These are phyloP conservation scores for Muscicapa adusta DNA, from an alignment of 2,113 vertebrate genomes.

Conservation along the genomic window DNA sequence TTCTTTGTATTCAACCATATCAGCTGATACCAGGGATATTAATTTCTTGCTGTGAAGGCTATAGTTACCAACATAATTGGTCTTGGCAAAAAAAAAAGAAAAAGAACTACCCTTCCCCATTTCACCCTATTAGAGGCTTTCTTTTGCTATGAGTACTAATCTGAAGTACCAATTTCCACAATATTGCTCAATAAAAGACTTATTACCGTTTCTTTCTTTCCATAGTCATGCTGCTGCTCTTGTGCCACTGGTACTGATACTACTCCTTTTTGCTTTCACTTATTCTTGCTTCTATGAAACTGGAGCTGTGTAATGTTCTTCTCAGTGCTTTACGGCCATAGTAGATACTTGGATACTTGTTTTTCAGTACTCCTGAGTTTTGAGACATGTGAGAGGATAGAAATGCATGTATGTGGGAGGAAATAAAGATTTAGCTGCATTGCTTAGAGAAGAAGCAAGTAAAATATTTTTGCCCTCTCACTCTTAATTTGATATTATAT, in stretches of 20 bases:
- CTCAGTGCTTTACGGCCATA: background rate
- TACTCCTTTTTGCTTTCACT: background rate
- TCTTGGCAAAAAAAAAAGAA: background rate
- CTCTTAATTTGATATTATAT: background rate
- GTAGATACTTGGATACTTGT: background rate
- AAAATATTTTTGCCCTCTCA: background rate
- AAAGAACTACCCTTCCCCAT: background rate
- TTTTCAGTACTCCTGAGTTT: background rate
- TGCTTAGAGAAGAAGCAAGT: background rate
- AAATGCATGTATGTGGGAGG: background rate
- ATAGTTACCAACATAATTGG: background rate
- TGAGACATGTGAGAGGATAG: background rate
- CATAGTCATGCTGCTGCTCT: background rate
- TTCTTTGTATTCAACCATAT: constrained; percentile 14
- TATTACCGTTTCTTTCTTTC: background rate
- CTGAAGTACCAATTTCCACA: background rate
- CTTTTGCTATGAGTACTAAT: background rate
- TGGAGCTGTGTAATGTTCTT: background rate
- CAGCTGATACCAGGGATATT: constrained; percentile 7
- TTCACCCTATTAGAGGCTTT: background rate
- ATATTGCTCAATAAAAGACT: background rate
- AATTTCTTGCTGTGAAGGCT: constrained; percentile 22
- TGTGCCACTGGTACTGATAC: background rate
- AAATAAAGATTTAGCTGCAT: background rate
- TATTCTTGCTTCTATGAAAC: background rate